Evolutionary conservation across 2,888 invertebrate genomes (phyloP), one percentile per base, ranked within the genome.

Genomic region (Erpobdella octoculata): DNA sequence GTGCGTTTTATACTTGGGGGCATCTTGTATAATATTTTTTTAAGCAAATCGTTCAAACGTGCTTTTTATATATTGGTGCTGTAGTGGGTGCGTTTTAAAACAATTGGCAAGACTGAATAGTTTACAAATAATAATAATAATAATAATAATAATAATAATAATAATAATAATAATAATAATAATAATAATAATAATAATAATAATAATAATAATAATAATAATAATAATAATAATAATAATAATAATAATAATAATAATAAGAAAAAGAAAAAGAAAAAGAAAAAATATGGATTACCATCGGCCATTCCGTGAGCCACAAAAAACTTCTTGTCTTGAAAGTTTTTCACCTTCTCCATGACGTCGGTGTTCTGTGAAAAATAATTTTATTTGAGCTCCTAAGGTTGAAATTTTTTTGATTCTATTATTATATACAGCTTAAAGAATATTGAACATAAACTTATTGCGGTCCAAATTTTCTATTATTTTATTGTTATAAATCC

Each of bases 231-330:
- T 41, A n/a, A 41, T 41, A n/a, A 12, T 41, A n/a, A 41, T 41
- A n/a, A 41, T 41, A n/a, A 41, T 41, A n/a, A 41, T n/a, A n/a
- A 41, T 41, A 15, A 41, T n/a, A n/a, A n/a, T n/a, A n/a, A n/a
- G n/a, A n/a, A 31, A 35, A 62, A n/a, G 8, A 62, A 53, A 18
- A 9, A 53, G 8, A 6, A 1, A 53, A 25, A 15, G 21, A 6
- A 25, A 53, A 12, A 1, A 8, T 25, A 12, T 8, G 21, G 66
- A 79, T 73, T 78, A 86, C 86, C 86, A 81, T 96, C 96, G 0
- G 92, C 93, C 0, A 93, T 91, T 15, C 96, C 96, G 80, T 96
- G 96, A 0, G 94, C 89, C 46, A 96, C 83, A 78, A 94, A 89
- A 81, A 92, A 90, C 88, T 91, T 90, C 82, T 93, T 92, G 78